Percentiles rank a stretch among this genome's conserved stretches.
These are phyloP conservation scores for Proctacanthus coquilletti DNA, from an alignment of 1,140 invertebrate species.

Conservation along the genomic window DNA sequence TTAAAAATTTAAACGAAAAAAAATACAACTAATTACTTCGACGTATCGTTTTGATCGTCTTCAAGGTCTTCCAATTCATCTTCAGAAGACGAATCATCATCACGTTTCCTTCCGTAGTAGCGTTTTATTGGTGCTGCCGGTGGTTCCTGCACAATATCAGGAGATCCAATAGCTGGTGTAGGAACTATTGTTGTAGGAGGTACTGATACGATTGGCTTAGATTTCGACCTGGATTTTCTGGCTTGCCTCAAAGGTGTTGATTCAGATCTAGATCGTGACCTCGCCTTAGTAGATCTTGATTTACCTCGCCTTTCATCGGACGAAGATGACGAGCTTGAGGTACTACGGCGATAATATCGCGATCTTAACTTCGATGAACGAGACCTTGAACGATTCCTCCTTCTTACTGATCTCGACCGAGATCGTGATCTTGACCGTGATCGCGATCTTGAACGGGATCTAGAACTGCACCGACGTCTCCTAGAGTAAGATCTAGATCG, in stretches of 20 bases:
- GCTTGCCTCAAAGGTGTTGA: too few species aligned
- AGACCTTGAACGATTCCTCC: background rate
- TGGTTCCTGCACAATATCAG: conserved; percentile 11
- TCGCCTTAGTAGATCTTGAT: conserved; percentile 7
- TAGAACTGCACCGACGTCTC: conserved; percentile 23
- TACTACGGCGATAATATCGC: too few species aligned
- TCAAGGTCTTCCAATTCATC: conserved; percentile 8
- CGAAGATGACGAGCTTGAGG: too few species aligned
- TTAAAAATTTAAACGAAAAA: conserved; percentile 9
- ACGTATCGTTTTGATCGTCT: too few species aligned
- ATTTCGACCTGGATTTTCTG: too few species aligned
- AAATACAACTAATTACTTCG: background rate
- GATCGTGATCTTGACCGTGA: background rate
- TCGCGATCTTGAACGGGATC: conserved; percentile 24
- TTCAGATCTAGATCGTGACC: background rate
- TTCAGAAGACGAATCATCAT: conserved; percentile 31
- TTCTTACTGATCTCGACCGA: background rate
- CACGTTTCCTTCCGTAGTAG: conserved; percentile 50
- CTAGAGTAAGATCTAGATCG: conserved; percentile 19
- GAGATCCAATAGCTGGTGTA: conserved; percentile 14
- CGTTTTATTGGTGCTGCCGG: conserved; percentile 32
- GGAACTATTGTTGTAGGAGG: conserved; percentile 26
- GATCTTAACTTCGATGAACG: background rate
- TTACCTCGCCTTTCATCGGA: too few species aligned
- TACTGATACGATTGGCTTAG: too few species aligned